Conservation (phyloP, 37 sponge, comb jelly and placozoan species). For the Mnemiopsis leidyi region DNA sequence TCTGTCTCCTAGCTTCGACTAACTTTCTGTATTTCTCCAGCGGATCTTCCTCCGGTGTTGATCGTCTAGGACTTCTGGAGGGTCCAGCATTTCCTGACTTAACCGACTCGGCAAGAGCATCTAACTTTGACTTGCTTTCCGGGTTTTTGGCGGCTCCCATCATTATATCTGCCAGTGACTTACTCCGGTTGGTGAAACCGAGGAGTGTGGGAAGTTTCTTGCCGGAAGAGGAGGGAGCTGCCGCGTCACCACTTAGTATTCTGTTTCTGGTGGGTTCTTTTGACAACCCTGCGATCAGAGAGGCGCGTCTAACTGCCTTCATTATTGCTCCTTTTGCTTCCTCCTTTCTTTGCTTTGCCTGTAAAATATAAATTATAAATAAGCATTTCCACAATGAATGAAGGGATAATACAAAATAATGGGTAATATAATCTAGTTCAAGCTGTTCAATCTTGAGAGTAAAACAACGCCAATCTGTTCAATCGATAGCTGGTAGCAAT, state of each 20-base stretch:
- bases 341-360: background rate
- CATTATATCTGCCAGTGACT: background rate
- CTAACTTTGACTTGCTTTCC: background rate
- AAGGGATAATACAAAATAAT: too few relatives aligned
- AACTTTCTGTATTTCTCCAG: background rate
- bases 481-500: too few relatives aligned
- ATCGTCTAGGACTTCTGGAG: background rate
- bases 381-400: too few relatives aligned
- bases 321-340: background rate
- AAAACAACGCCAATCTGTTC: too few relatives aligned
- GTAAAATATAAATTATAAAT: too few relatives aligned
- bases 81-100: background rate
- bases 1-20: background rate
- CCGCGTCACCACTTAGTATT: too few relatives aligned
- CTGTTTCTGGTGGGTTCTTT: too few relatives aligned
- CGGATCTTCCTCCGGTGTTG: background rate
- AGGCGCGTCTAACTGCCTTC: background rate
- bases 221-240: background rate
- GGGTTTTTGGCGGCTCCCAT: background rate
- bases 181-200: too few relatives aligned
- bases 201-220: too few relatives aligned
- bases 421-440: too few relatives aligned
- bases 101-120: background rate
- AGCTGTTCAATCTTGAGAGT: too few relatives aligned
- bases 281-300: too few relatives aligned